A percentile compares a stretch with the other conserved stretches of the same genome.
Evolutionary conservation across 1,140 invertebrate species (phyloP).

Genomic region (Manduca sexta): DNA sequence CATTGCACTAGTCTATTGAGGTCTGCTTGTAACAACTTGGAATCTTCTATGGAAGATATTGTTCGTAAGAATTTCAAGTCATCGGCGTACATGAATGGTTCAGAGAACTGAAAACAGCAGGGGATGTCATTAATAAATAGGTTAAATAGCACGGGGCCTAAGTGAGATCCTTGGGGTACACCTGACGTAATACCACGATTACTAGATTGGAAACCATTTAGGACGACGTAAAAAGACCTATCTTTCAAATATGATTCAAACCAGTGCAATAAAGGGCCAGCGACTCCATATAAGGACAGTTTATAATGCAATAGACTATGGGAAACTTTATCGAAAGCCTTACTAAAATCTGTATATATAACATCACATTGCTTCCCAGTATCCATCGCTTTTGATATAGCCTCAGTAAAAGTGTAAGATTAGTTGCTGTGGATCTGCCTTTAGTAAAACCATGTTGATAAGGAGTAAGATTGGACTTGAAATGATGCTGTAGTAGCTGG

Average conservation of each 20-base stretch:
- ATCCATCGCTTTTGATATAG: conserved; percentile 1
- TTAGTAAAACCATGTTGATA: conserved; percentile 13
- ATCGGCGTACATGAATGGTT: conserved; percentile 7
- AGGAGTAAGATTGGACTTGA: neutral
- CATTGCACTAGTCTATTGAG: conserved; percentile 3
- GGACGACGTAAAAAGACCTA: neutral
- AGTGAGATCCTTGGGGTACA: conserved; percentile 8
- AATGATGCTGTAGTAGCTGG: neutral
- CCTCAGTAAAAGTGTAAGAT: conserved; percentile 5
- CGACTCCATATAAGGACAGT: conserved; percentile 2
- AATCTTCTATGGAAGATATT: neutral
- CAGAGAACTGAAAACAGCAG: neutral
- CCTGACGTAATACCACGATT: neutral
- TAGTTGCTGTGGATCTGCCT: conserved; percentile 3
- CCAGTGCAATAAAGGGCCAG: conserved; percentile 1
- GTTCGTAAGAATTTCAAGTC: conserved; percentile 2
- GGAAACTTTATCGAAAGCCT: conserved; percentile 11
- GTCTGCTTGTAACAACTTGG: neutral
- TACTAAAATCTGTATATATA: conserved; percentile 15
- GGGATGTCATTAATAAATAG: conserved; percentile 10
- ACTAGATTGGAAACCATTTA: neutral
- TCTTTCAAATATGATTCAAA: conserved; percentile 3
- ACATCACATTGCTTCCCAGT: conserved; percentile 6
- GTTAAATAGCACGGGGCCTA: conserved; percentile 6
- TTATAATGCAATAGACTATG: conserved; percentile 6